Evolutionary conservation across 2,797 vertebrate genomes (phyloP).

Genomic region (Acanthiza pusilla): DNA sequence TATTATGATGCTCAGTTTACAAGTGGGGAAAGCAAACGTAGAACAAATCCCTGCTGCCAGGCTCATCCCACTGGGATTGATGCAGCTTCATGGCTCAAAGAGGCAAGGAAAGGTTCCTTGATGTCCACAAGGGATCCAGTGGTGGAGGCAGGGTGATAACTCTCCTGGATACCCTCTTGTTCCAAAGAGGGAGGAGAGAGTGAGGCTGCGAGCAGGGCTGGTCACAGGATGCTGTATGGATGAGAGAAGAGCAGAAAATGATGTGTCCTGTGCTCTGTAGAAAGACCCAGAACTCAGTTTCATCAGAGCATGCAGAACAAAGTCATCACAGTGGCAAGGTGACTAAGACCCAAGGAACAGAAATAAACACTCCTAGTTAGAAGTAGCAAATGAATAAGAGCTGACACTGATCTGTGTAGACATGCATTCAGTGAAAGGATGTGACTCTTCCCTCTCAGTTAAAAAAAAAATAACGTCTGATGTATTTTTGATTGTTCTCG

Average conservation of each 20-base stretch:
- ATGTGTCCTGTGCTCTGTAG: not conserved
- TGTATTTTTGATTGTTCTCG: not conserved
- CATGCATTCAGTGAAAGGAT: not conserved
- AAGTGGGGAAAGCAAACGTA: not conserved
- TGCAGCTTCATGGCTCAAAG: accelerated
- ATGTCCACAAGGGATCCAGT: not conserved
- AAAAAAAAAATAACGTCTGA: not conserved
- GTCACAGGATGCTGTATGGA: not conserved
- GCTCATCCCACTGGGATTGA: not conserved
- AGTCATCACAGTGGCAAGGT: not conserved
- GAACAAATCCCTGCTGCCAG: slow-evolving; percentile 13
- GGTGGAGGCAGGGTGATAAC: not conserved
- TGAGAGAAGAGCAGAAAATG: not conserved
- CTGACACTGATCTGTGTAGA: not conserved
- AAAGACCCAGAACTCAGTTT: not conserved
- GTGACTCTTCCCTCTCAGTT: not conserved
- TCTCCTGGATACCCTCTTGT: not conserved
- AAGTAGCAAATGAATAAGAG: not conserved
- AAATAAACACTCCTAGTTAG: not conserved
- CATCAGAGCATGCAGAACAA: not conserved
- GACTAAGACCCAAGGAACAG: not conserved
- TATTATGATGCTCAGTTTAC: slow-evolving; percentile 25
- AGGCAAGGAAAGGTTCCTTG: not conserved
- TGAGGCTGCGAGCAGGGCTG: not conserved
- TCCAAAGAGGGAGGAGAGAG: not conserved